phyloP scores from a whole-genome alignment of 2,888 invertebrate genomes.

The Spatulosminthurus flaviceps region DNA sequence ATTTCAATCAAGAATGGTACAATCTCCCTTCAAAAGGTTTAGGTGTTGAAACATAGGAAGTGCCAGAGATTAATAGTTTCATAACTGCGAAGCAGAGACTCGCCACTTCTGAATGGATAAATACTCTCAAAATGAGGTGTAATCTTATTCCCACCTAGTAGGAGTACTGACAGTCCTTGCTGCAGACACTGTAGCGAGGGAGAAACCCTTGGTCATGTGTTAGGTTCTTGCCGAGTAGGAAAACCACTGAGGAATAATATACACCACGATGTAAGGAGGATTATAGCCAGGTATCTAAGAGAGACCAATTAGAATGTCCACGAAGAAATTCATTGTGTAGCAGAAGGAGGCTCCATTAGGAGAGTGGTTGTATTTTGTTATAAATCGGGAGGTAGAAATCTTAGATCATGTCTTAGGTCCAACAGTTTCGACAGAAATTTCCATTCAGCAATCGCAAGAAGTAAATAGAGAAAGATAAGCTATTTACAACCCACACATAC shows the following conservation, averaged over 20 bases:
- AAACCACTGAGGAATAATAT: constrained; percentile 19
- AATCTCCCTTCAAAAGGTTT: no score
- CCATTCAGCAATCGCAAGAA: constrained; percentile 22
- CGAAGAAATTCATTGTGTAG: constrained; percentile 38
- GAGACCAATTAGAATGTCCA: constrained; percentile 31
- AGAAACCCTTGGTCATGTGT: constrained; percentile 45
- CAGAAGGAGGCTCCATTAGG: background rate
- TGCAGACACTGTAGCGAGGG: constrained; percentile 36
- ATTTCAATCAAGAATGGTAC: no score
- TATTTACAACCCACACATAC: constrained; percentile 25
- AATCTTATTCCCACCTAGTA: no score
- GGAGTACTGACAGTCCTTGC: no score
- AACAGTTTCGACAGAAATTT: constrained; percentile 34
- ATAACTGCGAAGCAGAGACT: no score
- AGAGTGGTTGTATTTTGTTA: constrained; percentile 45
- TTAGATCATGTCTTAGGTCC: constrained; percentile 46
- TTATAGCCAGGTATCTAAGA: constrained; percentile 31
- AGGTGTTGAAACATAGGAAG: no score
- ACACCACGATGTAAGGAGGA: constrained; percentile 27
- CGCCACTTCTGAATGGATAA: no score
- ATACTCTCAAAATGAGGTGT: no score
- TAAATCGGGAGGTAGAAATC: background rate
- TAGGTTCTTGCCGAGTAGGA: constrained; percentile 43
- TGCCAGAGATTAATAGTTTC: no score
- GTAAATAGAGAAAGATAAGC: constrained; percentile 42